Evolutionary conservation across 2,888 invertebrate genomes (phyloP), one percentile per base, ranked within the genome.

Genomic region (Diadromus collaris): DNA sequence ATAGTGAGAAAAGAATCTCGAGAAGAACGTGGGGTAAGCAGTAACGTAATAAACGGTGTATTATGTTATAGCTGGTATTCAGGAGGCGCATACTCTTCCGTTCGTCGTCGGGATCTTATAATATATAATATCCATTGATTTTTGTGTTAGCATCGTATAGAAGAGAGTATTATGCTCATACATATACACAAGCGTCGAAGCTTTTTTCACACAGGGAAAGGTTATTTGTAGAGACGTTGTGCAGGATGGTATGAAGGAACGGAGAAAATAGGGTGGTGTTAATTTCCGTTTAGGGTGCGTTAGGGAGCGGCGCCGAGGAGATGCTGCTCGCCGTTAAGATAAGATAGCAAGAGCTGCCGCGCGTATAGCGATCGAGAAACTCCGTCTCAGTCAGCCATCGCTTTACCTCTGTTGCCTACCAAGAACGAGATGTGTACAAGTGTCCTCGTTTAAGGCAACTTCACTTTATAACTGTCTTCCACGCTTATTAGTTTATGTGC

Each of bases 221-320:
- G 44, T 19, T 38, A 9, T 1, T 41, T 44, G 46, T 21, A 41
- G 44, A n/a, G 10, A 19, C n/a, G 34, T 32, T 9, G 32, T 54
- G 32, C 19, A 44, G 16, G 56, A 44, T 27, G 60, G 29, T 19
- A 2, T 27, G 65, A 61, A 38, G 46, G 24, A 64, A 54, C 7
- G 51, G 24, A 29, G 54, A 16, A 69, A 74, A 65, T 41, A 70
- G 75, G 81, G 72, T 84, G 85, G 88, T 89, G 89, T 90, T 90
- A 90, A 90, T 90, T 90, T 90, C 90, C 90, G 90, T 88, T 90
- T 86, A 87, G 88, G 87, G 86, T 86, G 83, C 86, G 86, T 88
- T 87, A 86, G 86, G 83, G 85, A 78, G 85, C 75, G 70, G 72
- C 65, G 82, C 58, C 76, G 81, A 67, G 74, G 81, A 85, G 87